Evolutionary conservation across 2,888 invertebrate genomes (phyloP), one percentile per base, ranked within the genome.

Genomic region (Caenorhabditis sp.): DNA sequence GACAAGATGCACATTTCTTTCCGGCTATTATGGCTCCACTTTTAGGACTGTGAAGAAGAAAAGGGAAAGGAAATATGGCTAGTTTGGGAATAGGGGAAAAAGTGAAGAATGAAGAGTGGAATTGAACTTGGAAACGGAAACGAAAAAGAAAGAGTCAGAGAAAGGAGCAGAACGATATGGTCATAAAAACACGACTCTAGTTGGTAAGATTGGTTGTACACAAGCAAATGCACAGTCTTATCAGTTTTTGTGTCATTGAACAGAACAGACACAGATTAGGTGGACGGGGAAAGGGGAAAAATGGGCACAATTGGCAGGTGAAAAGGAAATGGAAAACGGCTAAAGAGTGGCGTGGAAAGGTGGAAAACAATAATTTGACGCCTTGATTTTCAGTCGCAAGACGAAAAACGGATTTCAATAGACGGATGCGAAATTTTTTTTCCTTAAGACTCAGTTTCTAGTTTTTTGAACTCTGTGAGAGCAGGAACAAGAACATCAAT

Each of bases 221-320:
- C 55, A 55, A 26, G 26, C 55, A 55, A 26, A 28, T 28, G 15
- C 26, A 55, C 28, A n/a, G 55, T 47, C 18, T 55, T 55, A 55
- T 55, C 55, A 55, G n/a, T 9, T 26, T n/a, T 55, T 28, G 55
- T 26, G 26, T 2, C 24, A 26, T 24, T 4, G 50, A 50, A 18
- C 20, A 28, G 55, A 55, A 55, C 55, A 28, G 55, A 55, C 55
- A 55, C 55, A 55, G 55, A 55, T 55, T 55, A 55, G 55, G 26
- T 55, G 13, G 4, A 22, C 18, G 13, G 22, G 51, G 26, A n/a
- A 15, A 47, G 18, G 47, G n/a, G 6, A 32, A n/a, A 15, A 47
- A n/a, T n/a, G n/a, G 6, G 9, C 55, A 55, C 55, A 51, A 64
- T 58, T 44, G n/a, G 47, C 71, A 71, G 71, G 55, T 71, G 71